Conservation (phyloP, 2,888 invertebrate genomes). For the Drosophila anomelani region DNA sequence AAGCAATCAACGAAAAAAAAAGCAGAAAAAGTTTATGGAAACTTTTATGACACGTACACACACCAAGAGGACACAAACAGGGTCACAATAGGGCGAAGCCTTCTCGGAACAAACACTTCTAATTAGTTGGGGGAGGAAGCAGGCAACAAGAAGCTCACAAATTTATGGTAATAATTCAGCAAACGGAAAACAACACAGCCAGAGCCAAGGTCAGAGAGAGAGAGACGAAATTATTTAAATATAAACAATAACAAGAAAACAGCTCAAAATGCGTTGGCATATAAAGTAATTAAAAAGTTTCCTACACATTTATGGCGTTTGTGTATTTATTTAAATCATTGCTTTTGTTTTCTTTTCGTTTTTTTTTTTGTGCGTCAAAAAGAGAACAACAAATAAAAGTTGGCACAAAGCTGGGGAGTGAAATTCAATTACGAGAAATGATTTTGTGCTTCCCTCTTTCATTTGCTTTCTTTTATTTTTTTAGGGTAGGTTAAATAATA, state of each 20-base stretch:
- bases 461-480: constrained; percentile 1
- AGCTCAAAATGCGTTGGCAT: constrained; percentile 46
- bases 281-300: constrained; percentile 79
- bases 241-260: constrained; percentile 49
- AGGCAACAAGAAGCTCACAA: constrained; percentile 44
- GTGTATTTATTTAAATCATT: constrained; percentile 45
- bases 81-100: constrained; percentile 40
- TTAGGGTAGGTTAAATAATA: constrained; percentile 49
- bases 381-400: constrained; percentile 35
- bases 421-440: constrained; percentile 60
- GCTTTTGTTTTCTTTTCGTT: neutral
- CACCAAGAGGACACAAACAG: constrained; percentile 12
- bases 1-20: constrained; percentile 69
- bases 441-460: constrained; percentile 4
- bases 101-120: constrained; percentile 59
- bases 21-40: constrained; percentile 61
- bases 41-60: constrained; percentile 68
- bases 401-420: constrained; percentile 29
- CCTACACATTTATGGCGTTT: constrained; percentile 69
- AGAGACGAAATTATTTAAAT: constrained; percentile 70
- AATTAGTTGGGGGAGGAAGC: constrained; percentile 59
- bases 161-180: constrained; percentile 78
- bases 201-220: neutral
- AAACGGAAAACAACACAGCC: constrained; percentile 39
- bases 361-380: constrained; percentile 22